Conservation (phyloP, 2,113 vertebrate genomes). For the Caretta caretta region DNA sequence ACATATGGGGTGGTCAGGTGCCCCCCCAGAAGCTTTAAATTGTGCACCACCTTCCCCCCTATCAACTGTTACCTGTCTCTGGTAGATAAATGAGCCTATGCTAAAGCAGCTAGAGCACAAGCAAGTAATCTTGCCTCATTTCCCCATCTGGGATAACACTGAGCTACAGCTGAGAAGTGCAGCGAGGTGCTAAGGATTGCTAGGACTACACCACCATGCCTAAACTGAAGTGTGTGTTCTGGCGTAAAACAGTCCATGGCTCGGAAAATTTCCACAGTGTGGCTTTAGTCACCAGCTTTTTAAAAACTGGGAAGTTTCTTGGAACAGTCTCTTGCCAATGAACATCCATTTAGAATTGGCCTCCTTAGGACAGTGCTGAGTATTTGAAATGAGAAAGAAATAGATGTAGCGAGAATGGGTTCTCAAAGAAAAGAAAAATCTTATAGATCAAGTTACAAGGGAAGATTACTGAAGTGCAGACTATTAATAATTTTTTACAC, state of each 20-base stretch:
- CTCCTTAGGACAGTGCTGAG: background rate
- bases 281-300: background rate
- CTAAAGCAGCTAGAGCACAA: background rate
- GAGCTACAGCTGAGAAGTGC: background rate
- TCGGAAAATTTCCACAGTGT: background rate
- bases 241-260: background rate
- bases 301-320: background rate
- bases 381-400: background rate
- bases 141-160: background rate
- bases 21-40: no score
- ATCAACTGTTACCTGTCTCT: background rate
- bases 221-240: background rate
- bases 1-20: no score
- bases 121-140: background rate
- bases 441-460: background rate
- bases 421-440: background rate
- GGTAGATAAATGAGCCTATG: background rate
- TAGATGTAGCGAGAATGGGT: background rate
- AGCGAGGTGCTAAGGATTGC: background rate
- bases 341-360: background rate
- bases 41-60: no score
- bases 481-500: background rate
- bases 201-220: background rate
- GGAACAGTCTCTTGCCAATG: background rate
- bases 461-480: background rate